phyloP scores from a whole-genome alignment of 2,797 vertebrate genomes.

The Knipowitschia caucasica region DNA sequence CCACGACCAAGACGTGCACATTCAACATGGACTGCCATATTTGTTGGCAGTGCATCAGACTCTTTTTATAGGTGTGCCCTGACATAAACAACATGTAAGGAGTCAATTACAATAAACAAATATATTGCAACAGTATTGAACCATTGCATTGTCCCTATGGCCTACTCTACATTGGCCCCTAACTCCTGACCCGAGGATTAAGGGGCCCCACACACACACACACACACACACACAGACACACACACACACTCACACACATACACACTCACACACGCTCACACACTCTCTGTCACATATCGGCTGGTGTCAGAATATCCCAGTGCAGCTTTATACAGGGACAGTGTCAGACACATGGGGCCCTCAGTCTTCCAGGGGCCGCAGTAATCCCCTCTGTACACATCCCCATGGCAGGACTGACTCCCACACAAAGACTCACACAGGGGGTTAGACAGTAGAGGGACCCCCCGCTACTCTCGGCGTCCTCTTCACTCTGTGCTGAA shows the following conservation, averaged over 20 bases:
- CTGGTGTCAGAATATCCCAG: not conserved
- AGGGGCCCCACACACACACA: conserved; percentile 1
- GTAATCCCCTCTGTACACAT: conserved; percentile 6
- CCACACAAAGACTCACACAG: conserved; percentile 4
- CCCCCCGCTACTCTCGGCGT: not conserved
- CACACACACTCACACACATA: not conserved
- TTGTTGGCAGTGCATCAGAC: too few species aligned
- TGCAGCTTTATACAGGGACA: not conserved
- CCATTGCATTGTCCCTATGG: not conserved
- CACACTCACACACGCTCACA: not conserved
- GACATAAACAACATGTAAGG: too few species aligned
- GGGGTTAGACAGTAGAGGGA: too few species aligned
- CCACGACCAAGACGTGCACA: too few species aligned
- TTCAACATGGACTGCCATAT: too few species aligned
- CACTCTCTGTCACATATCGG: not conserved
- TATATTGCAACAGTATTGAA: not conserved
- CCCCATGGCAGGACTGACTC: not conserved
- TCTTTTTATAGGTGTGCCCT: too few species aligned
- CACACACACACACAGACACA: not conserved
- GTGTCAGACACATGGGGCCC: conserved; percentile 2
- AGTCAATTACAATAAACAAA: not conserved
- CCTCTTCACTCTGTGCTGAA: not conserved
- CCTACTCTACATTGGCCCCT: not conserved
- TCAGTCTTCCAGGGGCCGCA: not conserved
- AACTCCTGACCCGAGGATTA: conserved; percentile 8